Base-by-base conservation (phyloP, 2,888 invertebrate genomes). In the Campaea margaritaria region DNA sequence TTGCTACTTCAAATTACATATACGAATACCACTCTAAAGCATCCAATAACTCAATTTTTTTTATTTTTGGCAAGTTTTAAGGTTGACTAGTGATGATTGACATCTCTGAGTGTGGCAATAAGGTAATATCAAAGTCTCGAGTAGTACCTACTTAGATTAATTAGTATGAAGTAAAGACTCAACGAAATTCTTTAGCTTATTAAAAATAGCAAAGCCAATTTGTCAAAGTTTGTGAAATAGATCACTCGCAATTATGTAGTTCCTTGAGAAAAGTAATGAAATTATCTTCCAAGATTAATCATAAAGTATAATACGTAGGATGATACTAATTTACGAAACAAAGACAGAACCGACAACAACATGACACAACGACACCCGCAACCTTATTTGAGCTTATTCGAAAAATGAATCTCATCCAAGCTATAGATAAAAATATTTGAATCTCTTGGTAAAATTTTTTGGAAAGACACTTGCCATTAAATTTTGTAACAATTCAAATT, bases 301-400 rank as follows among this genome's bases (percentile, higher is more conserved):
- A 36, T 5, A 12, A 10, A 10, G 12, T 10, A 36, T n/a, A n/a
- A n/a, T 36, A 36, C 36, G n/a, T 12, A 36, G 36, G 31, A 31
- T 7, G 4, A 31, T 31, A 34, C 14, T 39, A 2, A 39, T 45
- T 44, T 44, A 14, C 13, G 3, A 44, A 38, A 41, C n/a, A 41
- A 21, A 15, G 9, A n/a, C n/a, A n/a, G n/a, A n/a, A n/a, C n/a
- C n/a, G n/a, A n/a, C n/a, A n/a, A n/a, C n/a, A 21, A 31, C 31
- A 7, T 31, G 16, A 28, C 38, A 8, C 10, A 8, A 3, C 9
- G 28, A 43, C 43, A 43, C 27, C 44, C 43, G 0, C 21, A 47
- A 42, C 42, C 28, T 27, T 34, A n/a, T 49, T 43, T 38, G 15
- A 55, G 43, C n/a, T 52, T 36, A 54, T 46, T 11, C 16, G 21